Base-by-base conservation (phyloP, 2,888 invertebrate species). In the Malthinus flaveolus region DNA sequence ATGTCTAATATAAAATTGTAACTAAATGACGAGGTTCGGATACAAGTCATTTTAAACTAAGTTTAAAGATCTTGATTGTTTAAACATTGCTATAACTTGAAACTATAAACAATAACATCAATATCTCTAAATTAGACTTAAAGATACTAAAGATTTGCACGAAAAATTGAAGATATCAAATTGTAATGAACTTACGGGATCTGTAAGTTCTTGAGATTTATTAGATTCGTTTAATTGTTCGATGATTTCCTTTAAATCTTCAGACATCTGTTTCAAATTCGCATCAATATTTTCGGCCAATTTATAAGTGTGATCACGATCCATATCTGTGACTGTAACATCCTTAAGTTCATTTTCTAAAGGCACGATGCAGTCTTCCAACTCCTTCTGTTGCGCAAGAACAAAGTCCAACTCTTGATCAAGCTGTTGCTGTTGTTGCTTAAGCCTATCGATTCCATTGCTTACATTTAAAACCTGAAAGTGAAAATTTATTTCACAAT, bases 321-420 rank as follows among this genome's bases (percentile, higher is more conserved):
- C 95, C 0, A 93, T 87, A 74, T 97, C 95, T 0, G 89, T 84
- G 10, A 89, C 86, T 0, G 86, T 83, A 23, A 88, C 82, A 47
- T 85, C 85, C 2, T 84, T 78, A 42, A 91, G 81, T 67, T 91
- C 90, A 66, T 90, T 90, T 78, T 97, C 97, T 63, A 97, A 80
- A 0, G 96, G 95, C 0, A 83, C 82, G 31, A 97, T 82, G 57
- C 94, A 82, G 62, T 95, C 93, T 72, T 96, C 95, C 39, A 98
- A 76, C 74, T 98, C 97, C 59, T 89, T 88, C 78, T 97, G 97
- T 71, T 97, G 97, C 0, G 93, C 90, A 39, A 91, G 79, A 53
- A 97, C 91, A 70, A 97, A 97, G 79, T 97, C 96, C 13, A 98
- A 77, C 74, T 97, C 97, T 64, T 95, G 91, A 70, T 97, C 95